Conservation (phyloP, 2,113 vertebrate species). For the Struthio camelus region DNA sequence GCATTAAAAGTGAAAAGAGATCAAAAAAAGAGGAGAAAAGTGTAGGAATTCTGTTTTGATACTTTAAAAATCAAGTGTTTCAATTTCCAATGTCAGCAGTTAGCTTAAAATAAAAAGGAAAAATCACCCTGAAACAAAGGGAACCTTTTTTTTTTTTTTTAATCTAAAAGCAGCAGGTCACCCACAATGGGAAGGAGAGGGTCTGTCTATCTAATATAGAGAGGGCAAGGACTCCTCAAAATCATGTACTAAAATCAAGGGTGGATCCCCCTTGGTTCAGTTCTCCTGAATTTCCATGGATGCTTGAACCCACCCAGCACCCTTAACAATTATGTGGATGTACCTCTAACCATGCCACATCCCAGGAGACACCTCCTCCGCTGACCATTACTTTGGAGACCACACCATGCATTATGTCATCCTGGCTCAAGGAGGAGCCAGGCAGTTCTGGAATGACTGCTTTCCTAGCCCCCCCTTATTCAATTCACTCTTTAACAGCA, state of each 20-base stretch:
- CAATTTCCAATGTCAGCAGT: neutral
- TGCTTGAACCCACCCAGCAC: neutral
- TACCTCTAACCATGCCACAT: neutral
- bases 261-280: neutral
- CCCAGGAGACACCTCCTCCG: slow-evolving; percentile 14
- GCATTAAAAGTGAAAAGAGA: neutral
- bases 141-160: neutral
- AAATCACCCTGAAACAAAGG: neutral
- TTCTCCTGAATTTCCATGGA: neutral
- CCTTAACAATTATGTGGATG: fast-evolving
- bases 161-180: neutral
- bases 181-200: neutral
- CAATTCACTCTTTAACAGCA: neutral
- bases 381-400: neutral
- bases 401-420: slow-evolving; percentile 58
- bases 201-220: neutral
- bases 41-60: neutral
- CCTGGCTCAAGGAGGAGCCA: slow-evolving; percentile 61
- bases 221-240: neutral
- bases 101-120: neutral
- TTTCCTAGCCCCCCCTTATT: neutral
- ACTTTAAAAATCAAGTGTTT: neutral
- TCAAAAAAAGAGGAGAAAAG: neutral
- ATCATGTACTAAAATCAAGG: neutral
- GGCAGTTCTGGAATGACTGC: neutral